Percentiles rank a stretch among this genome's conserved stretches.
These are phyloP conservation scores for Antigone vipio DNA, from an alignment of 2,113 vertebrate species.

Conservation along the genomic window DNA sequence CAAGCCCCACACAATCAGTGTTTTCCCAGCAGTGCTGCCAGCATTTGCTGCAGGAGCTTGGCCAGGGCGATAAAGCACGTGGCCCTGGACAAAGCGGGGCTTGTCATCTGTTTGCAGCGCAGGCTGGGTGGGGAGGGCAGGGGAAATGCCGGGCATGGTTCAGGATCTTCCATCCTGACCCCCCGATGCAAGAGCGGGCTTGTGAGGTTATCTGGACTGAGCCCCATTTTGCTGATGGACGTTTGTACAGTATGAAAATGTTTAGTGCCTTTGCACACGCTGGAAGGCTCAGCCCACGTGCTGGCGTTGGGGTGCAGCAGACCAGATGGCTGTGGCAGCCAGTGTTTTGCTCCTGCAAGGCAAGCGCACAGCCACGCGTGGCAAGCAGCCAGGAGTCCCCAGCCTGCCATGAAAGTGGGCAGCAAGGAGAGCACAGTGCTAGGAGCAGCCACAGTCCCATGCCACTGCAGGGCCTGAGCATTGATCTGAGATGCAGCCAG, in stretches of 20 bases:
- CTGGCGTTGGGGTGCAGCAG: fast-evolving
- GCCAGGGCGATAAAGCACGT: fast-evolving
- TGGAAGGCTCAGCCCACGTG: fast-evolving
- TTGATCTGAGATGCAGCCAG: neutral
- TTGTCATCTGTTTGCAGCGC: fast-evolving
- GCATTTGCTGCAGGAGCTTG: fast-evolving
- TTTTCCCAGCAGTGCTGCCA: neutral
- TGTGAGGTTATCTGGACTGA: fast-evolving
- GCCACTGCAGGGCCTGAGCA: fast-evolving
- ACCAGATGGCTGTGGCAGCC: fast-evolving
- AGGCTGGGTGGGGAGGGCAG: neutral
- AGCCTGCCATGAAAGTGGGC: neutral
- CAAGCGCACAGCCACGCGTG: fast-evolving
- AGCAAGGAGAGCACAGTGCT: neutral
- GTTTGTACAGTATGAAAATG: neutral
- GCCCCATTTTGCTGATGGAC: fast-evolving
- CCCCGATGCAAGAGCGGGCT: neutral
- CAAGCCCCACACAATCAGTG: neutral
- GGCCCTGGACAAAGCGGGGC: neutral
- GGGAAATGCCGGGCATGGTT: neutral
- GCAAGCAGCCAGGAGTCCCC: neutral
- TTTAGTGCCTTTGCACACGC: fast-evolving
- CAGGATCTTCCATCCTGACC: fast-evolving
- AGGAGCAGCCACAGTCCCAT: neutral
- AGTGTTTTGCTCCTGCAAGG: neutral